These are phyloP conservation scores for Discoglossus pictus DNA, from an alignment of 2,797 vertebrate genomes.

Conservation along the genomic window DNA sequence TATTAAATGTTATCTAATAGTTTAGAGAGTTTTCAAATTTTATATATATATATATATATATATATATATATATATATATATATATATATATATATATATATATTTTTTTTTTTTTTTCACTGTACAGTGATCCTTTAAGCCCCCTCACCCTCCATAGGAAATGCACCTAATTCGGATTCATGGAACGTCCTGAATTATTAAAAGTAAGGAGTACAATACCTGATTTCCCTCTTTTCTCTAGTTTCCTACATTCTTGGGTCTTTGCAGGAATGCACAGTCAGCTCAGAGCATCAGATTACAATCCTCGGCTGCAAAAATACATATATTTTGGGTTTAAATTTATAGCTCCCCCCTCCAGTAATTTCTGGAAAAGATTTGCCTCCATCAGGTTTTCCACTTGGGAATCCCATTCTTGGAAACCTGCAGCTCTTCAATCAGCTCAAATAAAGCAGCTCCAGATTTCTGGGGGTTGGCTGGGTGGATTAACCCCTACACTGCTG, in stretches of 20 bases:
- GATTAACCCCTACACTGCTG: background rate
- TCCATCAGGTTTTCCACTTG: constrained; percentile 43
- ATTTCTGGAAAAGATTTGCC: constrained; percentile 28
- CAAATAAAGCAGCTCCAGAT: constrained; percentile 39
- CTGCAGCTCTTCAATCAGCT: constrained; percentile 40
- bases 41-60: too few relatives aligned
- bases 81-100: too few relatives aligned
- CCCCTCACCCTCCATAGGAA: background rate
- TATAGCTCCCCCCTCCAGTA: constrained; percentile 3
- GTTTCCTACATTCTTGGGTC: constrained; percentile 15
- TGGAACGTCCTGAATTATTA: background rate
- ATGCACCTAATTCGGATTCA: constrained; percentile 12
- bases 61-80: too few relatives aligned
- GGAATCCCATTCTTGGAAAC: constrained; percentile 46
- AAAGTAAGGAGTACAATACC: constrained; percentile 6
- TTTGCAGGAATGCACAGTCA: constrained; percentile 15
- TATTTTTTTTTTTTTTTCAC: too few relatives aligned
- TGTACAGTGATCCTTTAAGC: background rate
- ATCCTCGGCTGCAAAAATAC: constrained; percentile 8
- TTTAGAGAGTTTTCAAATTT: too few relatives aligned
- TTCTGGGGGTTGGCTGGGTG: constrained; percentile 1
- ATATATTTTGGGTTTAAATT: constrained; percentile 39
- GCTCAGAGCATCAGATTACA: constrained; percentile 24
- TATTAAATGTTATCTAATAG: too few relatives aligned
- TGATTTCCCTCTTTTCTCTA: background rate